Base-by-base conservation (phyloP, 2,888 invertebrate genomes). In the Gasteruption jaculator region DNA sequence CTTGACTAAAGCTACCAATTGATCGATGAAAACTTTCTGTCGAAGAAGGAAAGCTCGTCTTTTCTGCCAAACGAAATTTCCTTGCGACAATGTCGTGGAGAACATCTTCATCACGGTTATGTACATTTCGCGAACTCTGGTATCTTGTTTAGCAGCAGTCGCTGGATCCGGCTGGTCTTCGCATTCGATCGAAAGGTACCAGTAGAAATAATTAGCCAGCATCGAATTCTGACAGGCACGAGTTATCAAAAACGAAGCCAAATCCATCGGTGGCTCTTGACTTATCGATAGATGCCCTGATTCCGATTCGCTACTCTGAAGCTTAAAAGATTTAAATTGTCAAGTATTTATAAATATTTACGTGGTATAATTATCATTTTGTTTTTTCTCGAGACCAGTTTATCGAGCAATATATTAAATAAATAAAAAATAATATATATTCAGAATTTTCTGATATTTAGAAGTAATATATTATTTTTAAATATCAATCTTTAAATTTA, bases 171-270 rank as follows among this genome's bases (percentile, higher is more conserved):
- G 56, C 52, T 86, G 85, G 71, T 92, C 91, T 71, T 94, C 94
- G 68, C 93, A 91, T 73, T 97, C 97, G 47, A 95, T 90, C 44
- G 87, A 79, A 52, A 94, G 75, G 74, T 92, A 93, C 99, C 99
- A 99, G 74, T 91, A 97, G 56, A 99, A 85, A 71, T 96, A 97
- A 76, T 96, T 97, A 33, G 94, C 94, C 31, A 99, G 74, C 11
- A 82, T 85, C 35, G 86, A 81, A 77, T 96, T 94, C 60, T 82
- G 81, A 69, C 91, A 88, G 1, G 96, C 93, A 40, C 95, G 79
- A 36, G 81, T 79, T 52, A 97, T 92, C 10, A 97, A 79, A 75
- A 96, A 96, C 36, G 89, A 85, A 0, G 93, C 88, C 34, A 97
- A 76, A 73, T 92, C 90, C 57, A 64, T 67, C n/a, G 63, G 62